Evolutionary conservation across 2,797 vertebrate species (phyloP), one percentile per base, ranked within the genome.

Genomic region (Anguilla megastoma): DNA sequence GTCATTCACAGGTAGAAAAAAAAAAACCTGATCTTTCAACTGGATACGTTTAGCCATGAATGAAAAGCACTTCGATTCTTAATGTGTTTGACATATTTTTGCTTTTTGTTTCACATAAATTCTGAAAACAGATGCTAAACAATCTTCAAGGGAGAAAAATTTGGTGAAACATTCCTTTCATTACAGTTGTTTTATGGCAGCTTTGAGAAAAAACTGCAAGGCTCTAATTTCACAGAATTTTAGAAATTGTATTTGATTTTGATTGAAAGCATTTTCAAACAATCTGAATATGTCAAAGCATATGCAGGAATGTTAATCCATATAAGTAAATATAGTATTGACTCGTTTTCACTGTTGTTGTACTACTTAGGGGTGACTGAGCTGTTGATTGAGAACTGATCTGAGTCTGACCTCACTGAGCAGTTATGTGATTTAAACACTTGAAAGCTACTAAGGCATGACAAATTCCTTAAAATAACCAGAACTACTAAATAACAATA

Each of bases 1-100:
- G 18, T n/a, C 79, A 82, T 50, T 50, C 79, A 82, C 41, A 82
- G 79, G 79, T 82, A 82, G 79, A 7, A 82, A 48, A 82, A n/a
- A n/a, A 6, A 30, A 33, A 45, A 10, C 14, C 33, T 80, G 4
- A 45, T 45, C 6, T 21, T 82, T n/a, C 21, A 45, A 14, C 36
- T 21, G 36, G 5, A 45, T 48, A 36, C 79, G 21, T 48, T 45
- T 10, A 50, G 21, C 10, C 45, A 79, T 41, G 14, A 74, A 33
- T 16, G 2, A 74, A 74, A 74, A 30, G 69, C 27, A 74, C 30
- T 74, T 74, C 2, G n/a, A 69, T 30, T 69, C 27, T 69, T 27
- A 27, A 30, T 74, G 16, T 5, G 7, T 45, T 79, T 45, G 0
- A 79, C n/a, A 16, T 21, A 71, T 5, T n/a, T 30, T 16, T 33